A percentile compares a stretch with the other conserved stretches of the same genome.
Conservation (phyloP, 2,113 vertebrate species). For the Beaufortia kweichowensis region DNA sequence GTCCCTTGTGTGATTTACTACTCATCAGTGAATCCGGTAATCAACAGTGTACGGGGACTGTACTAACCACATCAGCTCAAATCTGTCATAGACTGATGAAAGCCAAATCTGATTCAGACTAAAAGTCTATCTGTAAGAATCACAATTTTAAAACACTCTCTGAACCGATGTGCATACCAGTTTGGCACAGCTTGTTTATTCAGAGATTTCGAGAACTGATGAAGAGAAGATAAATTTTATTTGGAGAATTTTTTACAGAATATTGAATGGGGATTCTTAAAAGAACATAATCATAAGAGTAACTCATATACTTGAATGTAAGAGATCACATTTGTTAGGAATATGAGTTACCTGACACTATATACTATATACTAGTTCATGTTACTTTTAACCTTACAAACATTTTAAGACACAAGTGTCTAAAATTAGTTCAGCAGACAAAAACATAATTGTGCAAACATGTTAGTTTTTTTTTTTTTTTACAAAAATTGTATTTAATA, state of each 20-base stretch:
- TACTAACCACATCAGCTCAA: too few species aligned
- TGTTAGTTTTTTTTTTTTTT: too few species aligned
- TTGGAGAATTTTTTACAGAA: neutral
- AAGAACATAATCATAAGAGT: neutral
- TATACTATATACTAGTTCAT: too few species aligned
- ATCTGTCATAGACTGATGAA: too few species aligned
- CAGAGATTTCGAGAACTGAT: neutral
- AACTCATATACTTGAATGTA: neutral
- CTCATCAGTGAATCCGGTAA: constrained; percentile 39
- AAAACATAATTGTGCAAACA: too few species aligned
- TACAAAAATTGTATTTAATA: too few species aligned
- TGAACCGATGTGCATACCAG: neutral
- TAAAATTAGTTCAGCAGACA: too few species aligned
- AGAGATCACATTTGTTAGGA: neutral
- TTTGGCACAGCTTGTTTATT: neutral
- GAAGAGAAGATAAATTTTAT: neutral
- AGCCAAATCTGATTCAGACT: too few species aligned
- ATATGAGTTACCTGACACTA: too few species aligned
- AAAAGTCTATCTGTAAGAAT: constrained; percentile 3
- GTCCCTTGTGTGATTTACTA: constrained; percentile 54
- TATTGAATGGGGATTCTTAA: neutral
- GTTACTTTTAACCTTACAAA: too few species aligned
- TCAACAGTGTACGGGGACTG: constrained; percentile 24
- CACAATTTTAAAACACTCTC: neutral
- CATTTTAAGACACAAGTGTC: too few species aligned